Base-by-base conservation (phyloP, 2,888 invertebrate genomes). In the Sarcophaga rosellei region DNA sequence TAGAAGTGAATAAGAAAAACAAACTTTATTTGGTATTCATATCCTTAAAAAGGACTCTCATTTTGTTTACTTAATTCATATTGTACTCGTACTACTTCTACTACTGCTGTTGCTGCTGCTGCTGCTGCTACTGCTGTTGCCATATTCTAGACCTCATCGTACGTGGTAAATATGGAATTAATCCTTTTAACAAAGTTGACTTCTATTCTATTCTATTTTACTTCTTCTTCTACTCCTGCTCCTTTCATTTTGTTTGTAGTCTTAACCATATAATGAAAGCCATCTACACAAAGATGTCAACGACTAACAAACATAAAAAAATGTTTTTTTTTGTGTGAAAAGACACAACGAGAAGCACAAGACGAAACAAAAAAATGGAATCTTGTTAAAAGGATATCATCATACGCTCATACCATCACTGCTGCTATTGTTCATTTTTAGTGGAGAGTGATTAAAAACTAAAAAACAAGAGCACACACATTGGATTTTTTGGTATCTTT, bases 181-280 rank as follows among this genome's bases (percentile, higher is more conserved):
- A 86, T 86, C 86, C 86, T 84, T 86, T 86, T 86, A 86, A 63
- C 78, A 84, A 81, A 78, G 70, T 86, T 86, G 78, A 84, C 75
- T 84, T 86, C 78, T 83, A 35, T 35, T 35, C 35, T 35, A 35
- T 10, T 8, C 35, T 35, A 35, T 35, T 35, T 0, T 35, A 35
- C 35, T 35, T 35, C 35, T 0, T 35, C 1, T 35, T 35, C 35
- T 10, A 2, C 35, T 10, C 2, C 2, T 35, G n/a, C 35, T 75
- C 20, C 21, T 53, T 15, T 1, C 0, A 2, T 15, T 53, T 53
- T 53, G 4, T 53, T 53, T 12, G 17, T 53, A 15, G 53, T 4
- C 53, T 53, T 11, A 15, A 25, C 17, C 65, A 81, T 83, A 81
- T 83, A 81, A 86, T 81, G 78, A 81, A 84, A 86, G 61, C 72